Conservation (phyloP, 2,797 vertebrate genomes). For the Acridotheres tristis region DNA sequence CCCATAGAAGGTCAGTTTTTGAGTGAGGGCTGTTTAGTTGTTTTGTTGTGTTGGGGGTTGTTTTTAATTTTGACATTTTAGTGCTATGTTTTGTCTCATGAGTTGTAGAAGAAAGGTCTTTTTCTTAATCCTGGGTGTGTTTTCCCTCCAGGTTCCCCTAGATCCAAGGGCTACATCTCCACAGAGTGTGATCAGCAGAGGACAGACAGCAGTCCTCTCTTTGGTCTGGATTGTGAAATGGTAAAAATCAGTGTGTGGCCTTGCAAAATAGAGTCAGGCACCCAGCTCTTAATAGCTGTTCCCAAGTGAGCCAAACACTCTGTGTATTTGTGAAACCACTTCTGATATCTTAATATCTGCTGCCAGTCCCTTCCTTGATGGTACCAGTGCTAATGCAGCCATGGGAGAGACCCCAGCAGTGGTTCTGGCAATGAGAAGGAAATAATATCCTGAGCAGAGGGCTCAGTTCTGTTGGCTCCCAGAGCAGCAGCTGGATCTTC, state of each 20-base stretch:
- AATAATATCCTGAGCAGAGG: not conserved
- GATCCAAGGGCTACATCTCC: conserved; percentile 77
- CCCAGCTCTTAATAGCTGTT: not conserved
- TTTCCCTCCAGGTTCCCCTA: conserved; percentile 72
- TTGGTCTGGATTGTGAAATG: conserved; percentile 94
- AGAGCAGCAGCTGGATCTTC: not conserved
- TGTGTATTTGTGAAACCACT: not conserved
- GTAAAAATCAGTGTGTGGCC: conserved; percentile 70
- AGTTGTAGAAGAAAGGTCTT: not conserved
- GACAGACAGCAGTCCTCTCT: conserved; percentile 87
- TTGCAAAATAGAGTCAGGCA: not conserved
- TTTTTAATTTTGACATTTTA: not conserved
- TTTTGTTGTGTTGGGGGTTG: not conserved
- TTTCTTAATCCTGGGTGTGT: not conserved
- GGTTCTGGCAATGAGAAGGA: not conserved
- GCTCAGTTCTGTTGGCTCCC: not conserved
- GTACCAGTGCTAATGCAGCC: not conserved
- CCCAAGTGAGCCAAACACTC: not conserved
- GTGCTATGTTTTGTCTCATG: not conserved
- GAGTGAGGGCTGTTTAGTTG: not conserved
- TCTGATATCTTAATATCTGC: not conserved
- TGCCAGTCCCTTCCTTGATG: not conserved
- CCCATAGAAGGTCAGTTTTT: conserved; percentile 82
- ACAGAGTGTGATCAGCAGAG: conserved; percentile 71
- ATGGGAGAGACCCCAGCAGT: not conserved